These are phyloP conservation scores for Narcine bancroftii DNA, from an alignment of 2,113 vertebrate species.

Conservation along the genomic window DNA sequence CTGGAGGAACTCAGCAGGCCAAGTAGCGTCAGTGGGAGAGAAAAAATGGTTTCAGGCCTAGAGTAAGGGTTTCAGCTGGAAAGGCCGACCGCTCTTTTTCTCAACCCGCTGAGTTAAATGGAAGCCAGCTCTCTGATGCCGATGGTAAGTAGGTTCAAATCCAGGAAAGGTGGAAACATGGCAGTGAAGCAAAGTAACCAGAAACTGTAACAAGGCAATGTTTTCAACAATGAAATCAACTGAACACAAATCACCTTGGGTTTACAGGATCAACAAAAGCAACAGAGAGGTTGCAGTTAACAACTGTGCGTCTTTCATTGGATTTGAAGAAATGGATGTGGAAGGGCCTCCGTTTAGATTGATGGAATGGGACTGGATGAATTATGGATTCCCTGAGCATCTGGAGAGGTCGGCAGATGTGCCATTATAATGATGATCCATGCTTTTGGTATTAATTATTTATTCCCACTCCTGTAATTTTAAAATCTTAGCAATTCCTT, in stretches of 20 bases:
- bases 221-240: not conserved
- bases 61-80: no score
- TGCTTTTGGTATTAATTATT: not conserved
- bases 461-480: not conserved
- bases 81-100: no score
- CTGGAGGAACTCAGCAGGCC: no score
- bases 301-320: not conserved
- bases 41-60: no score
- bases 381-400: slow-evolving; percentile 16
- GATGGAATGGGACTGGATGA: not conserved
- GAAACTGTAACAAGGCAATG: not conserved
- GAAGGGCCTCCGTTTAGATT: not conserved
- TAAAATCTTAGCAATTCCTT: not conserved
- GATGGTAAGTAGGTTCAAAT: not conserved
- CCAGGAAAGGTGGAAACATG: not conserved
- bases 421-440: no score
- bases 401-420: not conserved
- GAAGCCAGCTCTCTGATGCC: not conserved
- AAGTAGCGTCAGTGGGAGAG: no score
- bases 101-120: no score
- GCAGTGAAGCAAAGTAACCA: not conserved
- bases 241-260: not conserved
- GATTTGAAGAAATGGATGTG: not conserved
- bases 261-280: not conserved
- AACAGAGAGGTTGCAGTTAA: not conserved